Base-by-base conservation (phyloP, 1,140 invertebrate genomes). In the Cydia amplana region DNA sequence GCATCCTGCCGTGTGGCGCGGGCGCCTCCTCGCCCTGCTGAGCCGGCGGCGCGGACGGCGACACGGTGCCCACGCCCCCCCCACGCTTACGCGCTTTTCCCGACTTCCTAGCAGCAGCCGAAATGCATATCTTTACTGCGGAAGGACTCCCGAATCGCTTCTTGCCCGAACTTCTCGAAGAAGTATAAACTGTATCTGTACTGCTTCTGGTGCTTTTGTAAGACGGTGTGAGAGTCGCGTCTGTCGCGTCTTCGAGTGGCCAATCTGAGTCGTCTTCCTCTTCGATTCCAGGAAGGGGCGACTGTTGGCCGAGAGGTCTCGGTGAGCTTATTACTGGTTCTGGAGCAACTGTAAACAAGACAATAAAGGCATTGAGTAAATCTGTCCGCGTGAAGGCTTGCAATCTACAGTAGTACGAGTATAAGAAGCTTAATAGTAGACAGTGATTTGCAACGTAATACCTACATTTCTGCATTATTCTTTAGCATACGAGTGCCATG, bases 1-100 rank as follows among this genome's bases (percentile, higher is more conserved):
- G 97, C 97, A 97, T 97, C 90, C 94, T 97, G 88, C 84, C 92
- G 83, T 76, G 85, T 80, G 75, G 87, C 79, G 84, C 89, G 82
- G 78, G 79, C 77, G 83, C 80, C 32, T 77, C 78, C 82, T 78
- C 85, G 76, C 74, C 78, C 78, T 89, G 89, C 82, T 87, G 90
- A 79, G 82, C 80, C 82, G 85, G 73, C 83, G 90, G 77, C 75
- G 80, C 80, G 79, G 77, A 79, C 79, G 87, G 84, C 80, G 84
- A 80, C 79, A 83, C 78, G 77, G 84, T 82, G 74, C 83, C 78
- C 79, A 85, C 75, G 67, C 82, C 80, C 76, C 92, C 82, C 90
- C 88, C 85, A 90, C 89, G 89, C 87, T 93, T 91, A 78, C 86
- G 85, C 64, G 87, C 85, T 82, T 92, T 91, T 74, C 87, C 89